Percentiles rank a stretch among this genome's conserved stretches.
Evolutionary conservation across 2,113 vertebrate species (phyloP).

Genomic region (Cettia cetti): DNA sequence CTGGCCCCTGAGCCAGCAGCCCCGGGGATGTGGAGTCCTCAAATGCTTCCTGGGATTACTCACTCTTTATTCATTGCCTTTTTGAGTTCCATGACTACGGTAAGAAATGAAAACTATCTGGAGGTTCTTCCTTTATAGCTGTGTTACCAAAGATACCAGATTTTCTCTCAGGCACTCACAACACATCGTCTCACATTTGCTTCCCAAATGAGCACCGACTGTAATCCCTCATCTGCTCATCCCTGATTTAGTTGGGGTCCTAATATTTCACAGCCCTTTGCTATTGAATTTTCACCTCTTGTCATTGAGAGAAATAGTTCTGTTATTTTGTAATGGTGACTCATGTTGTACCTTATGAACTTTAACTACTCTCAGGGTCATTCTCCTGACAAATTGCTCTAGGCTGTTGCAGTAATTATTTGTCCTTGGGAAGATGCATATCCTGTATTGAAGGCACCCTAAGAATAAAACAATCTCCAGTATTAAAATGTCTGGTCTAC

Average conservation of each 20-base stretch:
- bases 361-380: neutral
- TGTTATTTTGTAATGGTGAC: neutral
- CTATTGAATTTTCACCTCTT: neutral
- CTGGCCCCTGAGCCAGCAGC: neutral
- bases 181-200: neutral
- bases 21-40: neutral
- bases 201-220: neutral
- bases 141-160: neutral
- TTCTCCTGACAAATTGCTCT: neutral
- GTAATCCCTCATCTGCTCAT: neutral
- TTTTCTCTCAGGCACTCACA: neutral
- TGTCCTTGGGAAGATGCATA: slow-evolving; percentile 13
- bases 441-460: neutral
- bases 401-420: slow-evolving; percentile 4
- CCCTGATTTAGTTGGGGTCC: neutral
- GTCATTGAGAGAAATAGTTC: neutral
- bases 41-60: neutral
- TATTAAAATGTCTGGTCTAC: neutral
- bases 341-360: slow-evolving; percentile 9
- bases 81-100: slow-evolving; percentile 3
- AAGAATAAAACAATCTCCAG: neutral
- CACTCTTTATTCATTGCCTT: slow-evolving; percentile 9
- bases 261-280: neutral
- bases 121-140: neutral
- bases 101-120: neutral